Conservation (phyloP, 1,140 invertebrate genomes). For the Drosophila jambulina region DNA sequence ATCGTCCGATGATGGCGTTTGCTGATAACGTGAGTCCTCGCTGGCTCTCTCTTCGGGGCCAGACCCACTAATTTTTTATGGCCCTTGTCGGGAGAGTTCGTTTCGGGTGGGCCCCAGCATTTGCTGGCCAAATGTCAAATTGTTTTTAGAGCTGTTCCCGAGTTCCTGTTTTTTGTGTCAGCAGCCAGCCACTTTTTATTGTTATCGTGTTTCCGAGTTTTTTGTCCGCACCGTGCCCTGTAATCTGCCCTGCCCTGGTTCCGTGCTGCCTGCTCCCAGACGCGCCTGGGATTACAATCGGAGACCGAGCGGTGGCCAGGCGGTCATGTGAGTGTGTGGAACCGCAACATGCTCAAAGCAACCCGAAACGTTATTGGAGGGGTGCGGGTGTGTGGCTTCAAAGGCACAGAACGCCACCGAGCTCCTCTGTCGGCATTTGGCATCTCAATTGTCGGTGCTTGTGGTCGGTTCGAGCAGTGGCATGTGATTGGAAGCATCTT, state of each 20-base stretch:
- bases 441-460: conserved; percentile 73
- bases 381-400: background rate
- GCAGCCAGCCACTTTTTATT: conserved; percentile 66
- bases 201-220: conserved; percentile 64
- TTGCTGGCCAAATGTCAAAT: conserved; percentile 82
- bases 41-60: conserved; percentile 23
- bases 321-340: conserved; percentile 50
- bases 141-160: conserved; percentile 74
- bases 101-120: conserved; percentile 10
- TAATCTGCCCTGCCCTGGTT: conserved; percentile 58
- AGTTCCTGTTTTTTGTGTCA: conserved; percentile 53
- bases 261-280: conserved; percentile 48
- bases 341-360: conserved; percentile 65
- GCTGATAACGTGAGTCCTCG: conserved; percentile 66
- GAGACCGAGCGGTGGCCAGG: background rate
- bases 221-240: conserved; percentile 29
- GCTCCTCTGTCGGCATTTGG: conserved; percentile 25
- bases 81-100: conserved; percentile 42
- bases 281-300: conserved; percentile 69
- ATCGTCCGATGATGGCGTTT: conserved; percentile 78
- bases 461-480: conserved; percentile 46
- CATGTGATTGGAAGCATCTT: conserved; percentile 41
- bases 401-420: conserved; percentile 4
- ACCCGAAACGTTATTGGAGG: conserved; percentile 54
- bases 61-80: conserved; percentile 82